phyloP scores from a whole-genome alignment of 2,797 vertebrate genomes.

The Sorex maritimensis region DNA sequence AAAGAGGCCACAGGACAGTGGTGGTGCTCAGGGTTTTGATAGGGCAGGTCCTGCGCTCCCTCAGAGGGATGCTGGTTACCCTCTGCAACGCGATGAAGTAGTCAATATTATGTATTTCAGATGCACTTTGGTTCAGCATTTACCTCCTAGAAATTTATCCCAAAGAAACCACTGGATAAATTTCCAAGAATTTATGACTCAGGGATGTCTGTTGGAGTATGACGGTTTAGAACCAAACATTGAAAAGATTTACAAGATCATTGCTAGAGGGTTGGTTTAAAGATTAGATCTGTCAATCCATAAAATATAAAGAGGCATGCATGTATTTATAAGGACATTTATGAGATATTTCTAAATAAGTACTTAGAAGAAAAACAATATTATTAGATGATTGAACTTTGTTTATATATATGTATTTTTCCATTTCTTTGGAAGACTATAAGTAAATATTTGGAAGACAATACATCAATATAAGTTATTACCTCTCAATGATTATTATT shows the following conservation, averaged over 20 bases:
- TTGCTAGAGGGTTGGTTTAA: neutral
- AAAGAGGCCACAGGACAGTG: neutral
- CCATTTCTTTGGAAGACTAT: neutral
- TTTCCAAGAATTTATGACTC: slow-evolving; percentile 18
- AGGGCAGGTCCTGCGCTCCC: neutral
- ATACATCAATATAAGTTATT: slow-evolving; percentile 30
- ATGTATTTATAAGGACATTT: neutral
- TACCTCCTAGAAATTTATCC: neutral
- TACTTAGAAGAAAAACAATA: slow-evolving; percentile 12
- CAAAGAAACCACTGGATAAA: neutral
- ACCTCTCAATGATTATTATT: slow-evolving; percentile 2
- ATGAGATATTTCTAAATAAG: slow-evolving; percentile 25
- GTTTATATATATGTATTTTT: neutral
- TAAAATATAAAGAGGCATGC: neutral
- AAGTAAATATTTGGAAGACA: slow-evolving; percentile 29
- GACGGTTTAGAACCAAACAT: neutral
- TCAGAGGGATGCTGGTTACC: neutral
- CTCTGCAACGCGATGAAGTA: neutral
- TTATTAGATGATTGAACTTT: slow-evolving; percentile 13
- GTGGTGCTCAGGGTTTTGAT: neutral
- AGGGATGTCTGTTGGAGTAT: neutral
- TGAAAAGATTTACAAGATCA: neutral
- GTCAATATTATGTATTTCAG: neutral
- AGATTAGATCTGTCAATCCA: neutral
- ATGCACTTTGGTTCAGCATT: neutral